Evolutionary conservation across 1,140 invertebrate genomes (phyloP).

Genomic region (Cyclargus thomasi): DNA sequence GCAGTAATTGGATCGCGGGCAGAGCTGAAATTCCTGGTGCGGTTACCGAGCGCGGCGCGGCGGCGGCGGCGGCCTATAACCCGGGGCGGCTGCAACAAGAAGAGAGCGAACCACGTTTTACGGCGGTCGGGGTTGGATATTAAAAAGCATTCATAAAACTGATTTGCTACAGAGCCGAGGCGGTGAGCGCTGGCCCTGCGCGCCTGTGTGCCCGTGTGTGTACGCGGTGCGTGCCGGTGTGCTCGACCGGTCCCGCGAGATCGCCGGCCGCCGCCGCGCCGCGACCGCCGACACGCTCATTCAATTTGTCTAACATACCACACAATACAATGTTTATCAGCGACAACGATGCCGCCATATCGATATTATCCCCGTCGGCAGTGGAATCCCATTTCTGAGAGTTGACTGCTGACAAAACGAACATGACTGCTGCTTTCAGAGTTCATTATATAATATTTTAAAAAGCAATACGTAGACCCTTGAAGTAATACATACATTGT

Average conservation of each 20-base stretch:
- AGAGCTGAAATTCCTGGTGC: background rate
- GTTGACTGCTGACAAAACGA: no score
- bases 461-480: background rate
- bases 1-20: background rate
- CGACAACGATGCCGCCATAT: constrained; percentile 18
- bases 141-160: background rate
- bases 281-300: constrained; percentile 36
- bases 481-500: background rate
- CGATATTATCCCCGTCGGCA: no score
- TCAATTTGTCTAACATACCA: constrained; percentile 44
- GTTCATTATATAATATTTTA: no score
- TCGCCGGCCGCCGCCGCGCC: constrained; percentile 31
- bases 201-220: constrained; percentile 16
- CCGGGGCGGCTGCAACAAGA: background rate
- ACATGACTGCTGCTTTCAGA: no score
- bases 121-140: background rate
- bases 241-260: constrained; percentile 26
- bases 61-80: background rate
- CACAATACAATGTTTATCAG: constrained; percentile 37
- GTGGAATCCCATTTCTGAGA: no score
- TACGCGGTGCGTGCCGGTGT: no score
- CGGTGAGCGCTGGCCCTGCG: background rate
- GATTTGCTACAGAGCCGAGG: background rate
- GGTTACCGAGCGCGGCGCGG: background rate
- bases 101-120: background rate